phyloP scores from a whole-genome alignment of 1,140 invertebrate genomes.

The Myzus persicae region DNA sequence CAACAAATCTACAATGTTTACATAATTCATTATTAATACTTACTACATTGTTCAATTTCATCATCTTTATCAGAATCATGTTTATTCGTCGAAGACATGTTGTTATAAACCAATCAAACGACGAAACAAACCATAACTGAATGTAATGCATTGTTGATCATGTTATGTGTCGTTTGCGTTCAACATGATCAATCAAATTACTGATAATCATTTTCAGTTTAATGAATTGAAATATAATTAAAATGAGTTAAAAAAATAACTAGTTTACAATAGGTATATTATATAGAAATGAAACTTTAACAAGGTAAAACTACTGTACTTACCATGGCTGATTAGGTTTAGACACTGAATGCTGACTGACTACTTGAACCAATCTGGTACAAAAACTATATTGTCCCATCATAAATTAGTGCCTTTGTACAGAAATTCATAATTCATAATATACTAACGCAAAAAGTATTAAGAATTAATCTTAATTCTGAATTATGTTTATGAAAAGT shows the following conservation, averaged over 20 bases:
- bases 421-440: neutral
- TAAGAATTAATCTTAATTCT: neutral
- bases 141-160: constrained; percentile 51
- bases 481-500: neutral
- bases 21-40: constrained; percentile 38
- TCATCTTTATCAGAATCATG: constrained; percentile 53
- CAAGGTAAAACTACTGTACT: neutral
- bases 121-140: constrained; percentile 47
- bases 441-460: neutral
- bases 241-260: neutral
- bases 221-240: constrained; percentile 1
- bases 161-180: constrained; percentile 32
- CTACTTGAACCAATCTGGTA: neutral
- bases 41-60: constrained; percentile 51
- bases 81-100: constrained; percentile 52
- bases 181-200: constrained; percentile 36
- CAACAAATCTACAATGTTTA: constrained; percentile 16
- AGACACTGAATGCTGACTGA: neutral
- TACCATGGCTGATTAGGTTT: neutral
- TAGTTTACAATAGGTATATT: neutral
- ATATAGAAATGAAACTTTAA: neutral
- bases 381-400: neutral
- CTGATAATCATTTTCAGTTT: constrained; percentile 5
- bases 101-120: constrained; percentile 49
- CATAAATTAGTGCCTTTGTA: neutral